Evolutionary conservation across 2,797 vertebrate species (phyloP), one percentile per base, ranked within the genome.

Genomic region (Discoglossus pictus): DNA sequence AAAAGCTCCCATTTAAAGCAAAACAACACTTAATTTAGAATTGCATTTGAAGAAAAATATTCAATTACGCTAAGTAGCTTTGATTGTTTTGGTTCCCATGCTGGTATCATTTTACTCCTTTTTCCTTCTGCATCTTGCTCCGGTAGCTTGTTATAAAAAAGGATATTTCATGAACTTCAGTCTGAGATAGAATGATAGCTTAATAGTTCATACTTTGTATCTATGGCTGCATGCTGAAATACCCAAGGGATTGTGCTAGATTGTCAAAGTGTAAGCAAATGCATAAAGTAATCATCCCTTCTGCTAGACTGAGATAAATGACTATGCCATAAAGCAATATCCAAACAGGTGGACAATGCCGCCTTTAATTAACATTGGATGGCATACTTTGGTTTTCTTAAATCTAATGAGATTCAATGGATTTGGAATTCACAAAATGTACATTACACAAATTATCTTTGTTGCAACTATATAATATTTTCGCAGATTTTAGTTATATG

Each of bases 1-100:
- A 75, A 79, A 75, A 78, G 60, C 16, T 72, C 60, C 63, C 54
- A 64, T 46, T 63, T 73, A 60, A 80, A 73, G 74, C 40, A 55
- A 76, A 64, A 55, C 48, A 73, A 66, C 76, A 69, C 58, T 50
- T 56, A 48, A 56, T 40, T 55, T 47, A 42, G 21, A 23, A 62
- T 55, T 69, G 31, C 42, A 55, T 63, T 48, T 50, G 34, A 56
- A 63, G 44, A 58, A 63, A 63, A 59, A 64, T 63, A 64, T 43
- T 44, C 4, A 63, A 44, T 64, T 64, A 50, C 34, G 21, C 34
- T 43, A 56, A 35, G n/a, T 36, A 44, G 20, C 16, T 34, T 55
- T 50, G 51, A 42, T 62, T 56, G 40, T 62, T 62, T 68, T 40
- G 42, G 23, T 55, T 55, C 31, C 21, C 20, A 66, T 58, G 64